A percentile compares a stretch with the other conserved stretches of the same genome.
Evolutionary conservation across 2,113 vertebrate species (phyloP).

Genomic region (Centrocercus urophasianus): DNA sequence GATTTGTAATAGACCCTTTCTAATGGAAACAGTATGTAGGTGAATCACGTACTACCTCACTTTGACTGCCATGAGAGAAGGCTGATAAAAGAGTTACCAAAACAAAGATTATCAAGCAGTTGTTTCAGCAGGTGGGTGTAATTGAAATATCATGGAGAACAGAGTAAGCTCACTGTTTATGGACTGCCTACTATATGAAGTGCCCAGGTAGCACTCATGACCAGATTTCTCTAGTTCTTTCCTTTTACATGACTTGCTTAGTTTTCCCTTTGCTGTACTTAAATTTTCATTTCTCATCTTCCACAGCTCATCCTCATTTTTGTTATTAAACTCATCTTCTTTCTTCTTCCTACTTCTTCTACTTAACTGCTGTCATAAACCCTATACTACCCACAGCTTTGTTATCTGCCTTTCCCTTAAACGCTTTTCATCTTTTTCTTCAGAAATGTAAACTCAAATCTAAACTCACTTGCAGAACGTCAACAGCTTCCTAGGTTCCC

Average conservation of each 20-base stretch:
- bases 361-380: background rate
- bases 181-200: rapidly evolving
- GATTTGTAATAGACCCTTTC: background rate
- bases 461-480: background rate
- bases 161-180: background rate
- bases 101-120: background rate
- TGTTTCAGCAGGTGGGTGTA: background rate
- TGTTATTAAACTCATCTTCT: background rate
- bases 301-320: background rate
- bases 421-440: background rate
- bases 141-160: background rate
- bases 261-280: background rate
- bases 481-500: background rate
- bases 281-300: background rate
- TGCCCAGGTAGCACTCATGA: background rate
- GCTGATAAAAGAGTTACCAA: background rate
- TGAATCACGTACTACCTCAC: background rate
- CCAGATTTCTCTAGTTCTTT: background rate
- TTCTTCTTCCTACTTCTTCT: background rate
- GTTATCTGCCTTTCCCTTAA: background rate
- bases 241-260: background rate
- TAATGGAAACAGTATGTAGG: background rate
- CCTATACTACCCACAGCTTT: background rate
- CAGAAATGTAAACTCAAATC: background rate
- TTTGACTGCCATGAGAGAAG: background rate